These are phyloP conservation scores for Ceratosolen solmsi DNA, from an alignment of 1,140 invertebrate genomes.

Conservation along the genomic window DNA sequence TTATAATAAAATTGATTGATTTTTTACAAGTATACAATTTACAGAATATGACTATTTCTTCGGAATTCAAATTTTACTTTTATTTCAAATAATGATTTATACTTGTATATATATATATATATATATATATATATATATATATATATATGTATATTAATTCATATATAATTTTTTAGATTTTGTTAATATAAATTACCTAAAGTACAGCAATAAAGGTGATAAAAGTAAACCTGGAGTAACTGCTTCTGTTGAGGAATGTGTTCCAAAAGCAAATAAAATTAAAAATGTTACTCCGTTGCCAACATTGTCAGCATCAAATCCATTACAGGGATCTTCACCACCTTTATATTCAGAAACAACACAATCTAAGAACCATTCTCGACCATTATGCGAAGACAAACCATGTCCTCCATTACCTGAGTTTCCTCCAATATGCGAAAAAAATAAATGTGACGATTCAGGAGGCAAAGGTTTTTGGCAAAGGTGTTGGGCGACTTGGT, in stretches of 20 bases:
- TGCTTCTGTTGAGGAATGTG: slow-evolving; percentile 65
- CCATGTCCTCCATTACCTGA: slow-evolving; percentile 57
- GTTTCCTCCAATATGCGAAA: slow-evolving; percentile 49
- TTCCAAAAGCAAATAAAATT: slow-evolving; percentile 54
- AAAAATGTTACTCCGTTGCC: slow-evolving; percentile 46
- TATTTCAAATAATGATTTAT: too few species aligned
- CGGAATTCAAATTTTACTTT: too few species aligned
- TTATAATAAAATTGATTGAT: too few species aligned
- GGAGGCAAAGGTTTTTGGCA: too few species aligned
- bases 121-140: slow-evolving; percentile 1
- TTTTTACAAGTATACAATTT: neutral
- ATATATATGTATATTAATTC: neutral
- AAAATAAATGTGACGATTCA: slow-evolving; percentile 46
- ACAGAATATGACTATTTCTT: neutral
- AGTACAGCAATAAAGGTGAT: slow-evolving; percentile 57
- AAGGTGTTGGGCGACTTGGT: too few species aligned
- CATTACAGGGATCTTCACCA: slow-evolving; percentile 16
- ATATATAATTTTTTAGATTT: slow-evolving; percentile 54
- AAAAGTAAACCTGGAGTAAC: slow-evolving; percentile 59
- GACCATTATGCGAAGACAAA: slow-evolving; percentile 55
- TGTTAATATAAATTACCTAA: slow-evolving; percentile 56
- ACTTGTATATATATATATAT: too few species aligned
- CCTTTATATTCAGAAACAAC: slow-evolving; percentile 24
- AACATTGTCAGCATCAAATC: slow-evolving; percentile 15
- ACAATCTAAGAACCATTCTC: slow-evolving; percentile 37